Base-by-base conservation (phyloP, 2,888 invertebrate species). In the Endomychus coccineus region DNA sequence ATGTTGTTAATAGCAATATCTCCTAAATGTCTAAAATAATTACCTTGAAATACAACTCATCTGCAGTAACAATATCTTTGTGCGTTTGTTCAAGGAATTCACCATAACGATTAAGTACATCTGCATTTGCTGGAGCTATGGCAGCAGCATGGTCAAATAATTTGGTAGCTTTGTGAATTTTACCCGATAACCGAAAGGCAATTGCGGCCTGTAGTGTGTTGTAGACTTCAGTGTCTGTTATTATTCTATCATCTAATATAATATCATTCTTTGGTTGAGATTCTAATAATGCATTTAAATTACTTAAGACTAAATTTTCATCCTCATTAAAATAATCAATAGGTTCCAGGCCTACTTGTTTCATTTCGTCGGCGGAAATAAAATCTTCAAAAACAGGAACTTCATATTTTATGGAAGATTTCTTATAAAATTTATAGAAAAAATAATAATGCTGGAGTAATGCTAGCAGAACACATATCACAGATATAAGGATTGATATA, bases 91-190 rank as follows among this genome's bases (percentile, higher is more conserved):
- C 95, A 38, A 95, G 64, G 61, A 91, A 92, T 64, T 94, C 91
- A 7, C 96, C 96, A 60, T 88, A 96, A 55, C 86, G 83, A 45
- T 88, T 86, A 5, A 97, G 70, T 29, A 96, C 81, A 55, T 96
- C 94, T 0, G 94, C 87, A 68, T 96, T 88, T 51, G 82, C 78
- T 0, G 96, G 96, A 9, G 91, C 88, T 23, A 97, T 69, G 0
- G 89, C 87, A 38, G 88, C 76, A 0, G 95, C 95, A 67, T 96
- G 95, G 65, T 91, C 81, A 57, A 89, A 86, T 16, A 91, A 64
- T 60, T 86, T 85, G 21, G 82, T 68, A 0, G 94, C 92, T 66
- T 91, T 92, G 34, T 86, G 84, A 34, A 77, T 68, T 61, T 91
- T 94, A 3, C 90, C 90, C 22, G 77, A 69, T 33, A 75, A 71